Conservation (phyloP, 2,113 vertebrate species). For the Ahaetulla prasina region DNA sequence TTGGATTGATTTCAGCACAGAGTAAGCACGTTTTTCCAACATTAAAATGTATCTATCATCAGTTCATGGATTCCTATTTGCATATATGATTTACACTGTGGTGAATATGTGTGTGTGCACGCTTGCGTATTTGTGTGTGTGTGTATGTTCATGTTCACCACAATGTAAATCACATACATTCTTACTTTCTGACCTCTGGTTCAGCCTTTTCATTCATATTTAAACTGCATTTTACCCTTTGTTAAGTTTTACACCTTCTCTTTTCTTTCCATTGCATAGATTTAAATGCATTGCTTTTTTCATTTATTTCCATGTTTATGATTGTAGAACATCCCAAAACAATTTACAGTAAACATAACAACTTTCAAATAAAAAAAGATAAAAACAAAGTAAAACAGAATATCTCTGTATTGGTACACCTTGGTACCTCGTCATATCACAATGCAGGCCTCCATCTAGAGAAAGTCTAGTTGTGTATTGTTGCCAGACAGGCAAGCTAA, state of each 20-base stretch:
- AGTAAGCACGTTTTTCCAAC: neutral
- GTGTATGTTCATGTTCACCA: neutral
- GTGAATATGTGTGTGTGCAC: too few species aligned
- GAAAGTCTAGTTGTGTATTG: neutral
- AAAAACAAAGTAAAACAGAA: neutral
- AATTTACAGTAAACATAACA: neutral
- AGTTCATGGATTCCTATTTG: neutral
- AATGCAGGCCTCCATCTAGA: neutral
- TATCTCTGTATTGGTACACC: neutral
- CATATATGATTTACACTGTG: too few species aligned
- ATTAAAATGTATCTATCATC: neutral
- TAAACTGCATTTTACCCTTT: neutral
- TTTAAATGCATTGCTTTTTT: neutral
- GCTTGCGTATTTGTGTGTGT: too few species aligned
- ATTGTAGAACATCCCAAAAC: neutral
- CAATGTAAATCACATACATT: neutral
- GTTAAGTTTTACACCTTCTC: neutral
- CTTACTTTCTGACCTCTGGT: neutral
- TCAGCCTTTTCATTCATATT: neutral
- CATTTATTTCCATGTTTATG: neutral
- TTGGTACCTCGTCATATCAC: neutral
- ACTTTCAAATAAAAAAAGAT: neutral
- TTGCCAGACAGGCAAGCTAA: neutral
- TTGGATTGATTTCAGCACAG: neutral
- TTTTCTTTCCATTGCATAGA: neutral